phyloP scores from a whole-genome alignment of 2,888 invertebrate species.

The Nephrotoma appendiculata region DNA sequence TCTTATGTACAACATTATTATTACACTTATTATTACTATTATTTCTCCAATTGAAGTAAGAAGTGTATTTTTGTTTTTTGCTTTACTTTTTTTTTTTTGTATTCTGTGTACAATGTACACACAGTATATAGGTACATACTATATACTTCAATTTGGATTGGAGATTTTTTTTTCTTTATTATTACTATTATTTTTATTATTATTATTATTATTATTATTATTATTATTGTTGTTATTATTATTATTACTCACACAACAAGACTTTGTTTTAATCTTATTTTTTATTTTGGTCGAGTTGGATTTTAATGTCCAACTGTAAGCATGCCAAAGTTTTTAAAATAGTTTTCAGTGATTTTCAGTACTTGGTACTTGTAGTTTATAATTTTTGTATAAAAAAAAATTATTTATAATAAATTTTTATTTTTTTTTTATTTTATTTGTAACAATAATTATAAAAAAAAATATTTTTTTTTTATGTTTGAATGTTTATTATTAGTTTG shows the following conservation, averaged over 20 bases:
- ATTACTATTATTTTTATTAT: neutral
- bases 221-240: neutral
- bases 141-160: neutral
- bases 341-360: conserved; percentile 5
- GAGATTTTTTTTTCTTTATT: neutral
- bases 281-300: conserved; percentile 4
- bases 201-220: conserved; percentile 1
- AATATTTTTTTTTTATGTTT: neutral
- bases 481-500: neutral
- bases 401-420: neutral
- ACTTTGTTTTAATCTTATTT: neutral
- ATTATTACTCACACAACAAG: neutral
- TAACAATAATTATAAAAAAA: neutral
- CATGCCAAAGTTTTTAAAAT: conserved; percentile 6
- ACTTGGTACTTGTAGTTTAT: conserved; percentile 6
- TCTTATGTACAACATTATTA: neutral
- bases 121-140: neutral
- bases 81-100: neutral
- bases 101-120: neutral
- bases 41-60: conserved; percentile 2
- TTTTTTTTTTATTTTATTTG: neutral
- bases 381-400: neutral
- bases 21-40: conserved; percentile 4
- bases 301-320: neutral
- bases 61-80: neutral